Evolutionary conservation across 1,140 invertebrate genomes (phyloP).

Genomic region (Akabosia matsudoensis): DNA sequence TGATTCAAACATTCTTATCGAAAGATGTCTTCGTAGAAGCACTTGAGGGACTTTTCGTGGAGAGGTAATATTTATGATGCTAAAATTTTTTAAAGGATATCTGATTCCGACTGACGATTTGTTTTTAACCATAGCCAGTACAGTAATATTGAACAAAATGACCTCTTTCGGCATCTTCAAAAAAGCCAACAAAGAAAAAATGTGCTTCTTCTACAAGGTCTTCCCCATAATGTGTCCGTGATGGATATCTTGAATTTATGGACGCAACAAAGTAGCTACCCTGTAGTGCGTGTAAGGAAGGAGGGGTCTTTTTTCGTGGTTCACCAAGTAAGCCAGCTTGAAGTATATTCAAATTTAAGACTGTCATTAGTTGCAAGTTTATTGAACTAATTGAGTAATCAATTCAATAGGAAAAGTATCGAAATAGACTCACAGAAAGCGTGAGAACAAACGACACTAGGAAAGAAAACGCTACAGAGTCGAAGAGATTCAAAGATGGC

Average conservation of each 20-base stretch:
- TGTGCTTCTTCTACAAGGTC: not conserved
- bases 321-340: too few relatives aligned
- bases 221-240: not conserved
- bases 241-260: conserved; percentile 9
- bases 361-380: not conserved
- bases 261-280: not conserved
- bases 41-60: not conserved
- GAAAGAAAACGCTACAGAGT: too few relatives aligned
- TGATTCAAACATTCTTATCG: not conserved
- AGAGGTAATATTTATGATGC: not conserved
- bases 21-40: not conserved
- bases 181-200: not conserved
- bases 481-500: not conserved
- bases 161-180: not conserved
- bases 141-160: not conserved
- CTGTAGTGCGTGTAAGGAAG: not conserved
- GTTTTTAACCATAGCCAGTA: conserved; percentile 1
- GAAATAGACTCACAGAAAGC: not conserved
- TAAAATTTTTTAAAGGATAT: not conserved
- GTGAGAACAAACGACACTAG: not conserved
- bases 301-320: not conserved
- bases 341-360: too few relatives aligned
- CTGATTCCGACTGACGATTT: not conserved
- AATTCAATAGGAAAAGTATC: not conserved
- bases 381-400: not conserved